phyloP scores from a whole-genome alignment of 2,888 invertebrate genomes.

The Linnaemya tessellans region DNA sequence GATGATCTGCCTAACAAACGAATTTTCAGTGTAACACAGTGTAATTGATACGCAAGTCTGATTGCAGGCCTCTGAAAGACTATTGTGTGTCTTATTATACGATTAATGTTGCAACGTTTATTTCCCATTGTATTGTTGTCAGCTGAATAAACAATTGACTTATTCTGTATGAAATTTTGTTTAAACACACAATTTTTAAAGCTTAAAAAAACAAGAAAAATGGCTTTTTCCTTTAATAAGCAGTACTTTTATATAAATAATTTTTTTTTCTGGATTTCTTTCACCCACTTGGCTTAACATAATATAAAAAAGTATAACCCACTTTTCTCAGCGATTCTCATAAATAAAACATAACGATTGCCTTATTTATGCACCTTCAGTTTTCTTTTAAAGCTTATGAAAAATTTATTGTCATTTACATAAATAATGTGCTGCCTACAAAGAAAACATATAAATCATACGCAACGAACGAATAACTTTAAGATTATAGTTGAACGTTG shows the following conservation, averaged over 20 bases:
- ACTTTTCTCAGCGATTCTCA: neutral
- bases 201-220: neutral
- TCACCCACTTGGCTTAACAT: neutral
- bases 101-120: neutral
- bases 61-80: no score
- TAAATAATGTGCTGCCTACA: neutral
- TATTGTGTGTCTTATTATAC: no score
- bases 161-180: no score
- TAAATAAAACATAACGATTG: neutral
- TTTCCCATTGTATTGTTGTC: no score
- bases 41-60: no score
- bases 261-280: neutral
- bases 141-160: no score
- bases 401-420: conserved; percentile 28
- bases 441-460: conserved; percentile 44
- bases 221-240: neutral
- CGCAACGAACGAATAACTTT: neutral
- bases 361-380: neutral
- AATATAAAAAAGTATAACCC: neutral
- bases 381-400: neutral
- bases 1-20: no score
- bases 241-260: neutral
- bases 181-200: no score
- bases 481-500: conserved; percentile 18
- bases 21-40: no score